These are phyloP conservation scores for Sipha maydis DNA, from an alignment of 2,888 invertebrate species.

Conservation along the genomic window DNA sequence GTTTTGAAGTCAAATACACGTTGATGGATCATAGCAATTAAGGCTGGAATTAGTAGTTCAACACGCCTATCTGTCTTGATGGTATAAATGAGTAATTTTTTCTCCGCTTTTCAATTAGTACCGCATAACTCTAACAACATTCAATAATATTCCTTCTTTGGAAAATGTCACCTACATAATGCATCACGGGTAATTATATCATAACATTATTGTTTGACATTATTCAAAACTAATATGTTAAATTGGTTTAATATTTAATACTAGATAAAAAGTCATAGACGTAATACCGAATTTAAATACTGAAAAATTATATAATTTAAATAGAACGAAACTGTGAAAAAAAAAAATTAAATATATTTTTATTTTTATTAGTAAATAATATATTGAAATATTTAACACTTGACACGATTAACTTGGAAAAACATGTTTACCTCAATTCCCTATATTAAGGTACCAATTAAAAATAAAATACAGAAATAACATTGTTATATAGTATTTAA, in stretches of 20 bases:
- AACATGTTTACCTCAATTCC: slow-evolving; percentile 33
- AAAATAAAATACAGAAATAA: slow-evolving; percentile 26
- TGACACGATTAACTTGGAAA: slow-evolving; percentile 20
- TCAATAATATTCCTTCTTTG: not conserved
- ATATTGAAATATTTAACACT: slow-evolving; percentile 28
- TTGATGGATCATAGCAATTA: slow-evolving; percentile 49
- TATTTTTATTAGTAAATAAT: not conserved
- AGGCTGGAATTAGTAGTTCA: slow-evolving; percentile 30
- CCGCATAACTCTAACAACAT: not conserved
- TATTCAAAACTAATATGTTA: too few relatives aligned
- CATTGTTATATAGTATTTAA: not conserved
- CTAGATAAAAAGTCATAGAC: too few relatives aligned
- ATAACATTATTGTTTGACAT: too few relatives aligned
- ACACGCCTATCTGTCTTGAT: slow-evolving; percentile 21
- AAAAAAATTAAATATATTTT: not conserved
- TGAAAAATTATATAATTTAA: too few relatives aligned
- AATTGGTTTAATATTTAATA: too few relatives aligned
- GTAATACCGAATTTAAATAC: too few relatives aligned
- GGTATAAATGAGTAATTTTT: not conserved
- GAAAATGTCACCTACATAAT: not conserved
- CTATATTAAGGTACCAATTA: slow-evolving; percentile 37
- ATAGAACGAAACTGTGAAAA: not conserved
- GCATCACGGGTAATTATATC: not conserved
- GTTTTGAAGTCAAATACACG: slow-evolving; percentile 19
- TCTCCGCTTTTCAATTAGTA: not conserved